Evolutionary conservation across 2,113 vertebrate species (phyloP), one percentile per base, ranked within the genome.

Genomic region (Calonectris borealis): DNA sequence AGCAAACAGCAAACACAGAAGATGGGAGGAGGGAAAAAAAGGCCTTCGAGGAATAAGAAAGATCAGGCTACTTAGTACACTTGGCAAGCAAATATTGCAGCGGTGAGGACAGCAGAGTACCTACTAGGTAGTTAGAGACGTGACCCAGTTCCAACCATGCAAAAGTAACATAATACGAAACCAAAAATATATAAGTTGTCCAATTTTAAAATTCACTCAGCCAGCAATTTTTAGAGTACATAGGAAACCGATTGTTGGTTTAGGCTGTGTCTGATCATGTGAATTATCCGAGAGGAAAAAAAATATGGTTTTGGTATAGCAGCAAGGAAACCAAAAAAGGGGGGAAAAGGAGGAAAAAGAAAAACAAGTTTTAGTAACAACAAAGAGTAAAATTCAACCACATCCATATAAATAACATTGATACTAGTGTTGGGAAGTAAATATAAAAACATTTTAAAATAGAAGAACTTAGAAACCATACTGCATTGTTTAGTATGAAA

Each of bases 1-100:
- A 97, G 91, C 91, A 95, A 97, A 96, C 81, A 95, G 95, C 93
- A 96, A 97, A 96, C 92, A 95, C 75, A 95, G 96, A 91, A 90
- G 84, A 95, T 97, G 78, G 96, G 95, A 97, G 95, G 86, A 93
- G 90, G 88, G 65, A 88, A 86, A 40, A 83, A 95, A 94, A 66
- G 48, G 55, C 89, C 93, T 97, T 95, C 93, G 58, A 96, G 93
- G 93, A 96, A 95, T 55, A 65, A 79, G 91, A 92, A 92, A 83
- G 89, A 94, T 77, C 84, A 62, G 65, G 68, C 81, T 73, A 72
- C 70, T 94, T 54, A 66, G 73, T 72, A 38, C 32, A 83, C 38
- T 95, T 70, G 42, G 86, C 75, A 77, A 80, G 71, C 38, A 93
- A 89, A 88, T 75, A 86, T 32, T 48, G 68, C 42, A 86, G 75